Evolutionary conservation across 2,797 vertebrate species (phyloP), one percentile per base, ranked within the genome.

Genomic region (Cyclopterus lumpus): DNA sequence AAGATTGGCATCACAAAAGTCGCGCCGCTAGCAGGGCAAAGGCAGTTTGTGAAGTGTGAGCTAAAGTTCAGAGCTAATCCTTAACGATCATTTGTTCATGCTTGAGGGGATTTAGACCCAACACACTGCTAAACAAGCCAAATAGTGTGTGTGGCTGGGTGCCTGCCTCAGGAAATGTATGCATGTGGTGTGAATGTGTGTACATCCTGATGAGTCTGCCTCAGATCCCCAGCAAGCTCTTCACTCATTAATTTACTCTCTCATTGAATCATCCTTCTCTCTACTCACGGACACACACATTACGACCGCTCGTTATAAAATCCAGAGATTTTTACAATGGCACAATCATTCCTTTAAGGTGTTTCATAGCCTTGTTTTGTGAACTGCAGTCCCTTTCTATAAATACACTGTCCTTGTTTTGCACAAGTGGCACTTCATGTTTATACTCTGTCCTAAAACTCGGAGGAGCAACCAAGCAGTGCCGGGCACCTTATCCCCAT

Each of bases 291-390:
- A 87, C 72, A 10, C 71, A 76, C 73, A 81, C 82, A 77, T 90
- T 83, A 87, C 61, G 63, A 71, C 74, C 57, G n/a, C 76, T 81
- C 67, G 20, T 88, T 91, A 81, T 88, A 81, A 90, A 81, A 85
- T 58, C 71, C 71, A 22, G 58, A 71, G 75, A 80, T 71, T 90
- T 89, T 90, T 85, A 87, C 79, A 82, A 68, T 68, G 72, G 75
- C 51, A 49, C 78, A 73, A 71, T 81, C 58, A 67, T 77, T 82
- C 58, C 70, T 84, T 79, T 69, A 78, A 82, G 63, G 81, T 68
- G 42, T 74, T 64, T 81, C 80, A 77, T 63, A 63, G 59, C 72
- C 71, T 80, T 51, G 8, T 70, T 83, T 18, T 30, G 18, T 82
- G 48, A 81, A 77, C 83, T 77, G 48, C 15, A 51, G 71, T 66